Conservation (phyloP, 2,113 vertebrate genomes). For the Bujurquina vittata region DNA sequence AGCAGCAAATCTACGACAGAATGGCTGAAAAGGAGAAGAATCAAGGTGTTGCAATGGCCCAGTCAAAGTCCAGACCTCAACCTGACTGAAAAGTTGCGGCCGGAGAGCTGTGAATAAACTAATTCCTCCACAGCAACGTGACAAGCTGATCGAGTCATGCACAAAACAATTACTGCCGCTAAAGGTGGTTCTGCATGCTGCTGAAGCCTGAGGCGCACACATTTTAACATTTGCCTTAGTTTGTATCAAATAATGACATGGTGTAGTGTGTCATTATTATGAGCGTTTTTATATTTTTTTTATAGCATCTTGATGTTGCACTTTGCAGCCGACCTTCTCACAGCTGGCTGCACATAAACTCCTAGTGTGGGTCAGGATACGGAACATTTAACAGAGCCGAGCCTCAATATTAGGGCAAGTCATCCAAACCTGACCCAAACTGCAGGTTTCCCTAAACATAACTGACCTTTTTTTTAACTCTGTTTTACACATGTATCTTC, state of each 20-base stretch:
- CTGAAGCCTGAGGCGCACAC: not conserved
- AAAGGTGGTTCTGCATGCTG: not conserved
- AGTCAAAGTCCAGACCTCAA: not conserved
- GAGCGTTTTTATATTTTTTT: not conserved
- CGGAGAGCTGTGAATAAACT: not conserved
- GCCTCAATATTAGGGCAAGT: not conserved
- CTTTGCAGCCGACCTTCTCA: not conserved
- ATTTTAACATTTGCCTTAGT: not conserved
- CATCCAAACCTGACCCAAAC: not conserved
- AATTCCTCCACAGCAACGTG: not conserved
- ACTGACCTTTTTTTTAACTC: constrained; percentile 2
- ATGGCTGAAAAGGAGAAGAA: not conserved
- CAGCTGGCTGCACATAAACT: not conserved
- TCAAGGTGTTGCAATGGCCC: not conserved
- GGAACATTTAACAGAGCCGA: not conserved
- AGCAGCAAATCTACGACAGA: not conserved
- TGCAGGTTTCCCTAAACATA: not conserved
- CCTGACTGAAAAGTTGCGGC: not conserved
- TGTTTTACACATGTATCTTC: not conserved
- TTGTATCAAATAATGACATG: not conserved
- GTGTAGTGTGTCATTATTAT: too few relatives aligned
- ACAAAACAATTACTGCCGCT: not conserved
- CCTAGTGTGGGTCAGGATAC: not conserved
- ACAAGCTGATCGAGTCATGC: not conserved
- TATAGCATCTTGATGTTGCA: not conserved